Conservation (phyloP, 2,888 invertebrate genomes). For the Branchinecta sandiegonensis region DNA sequence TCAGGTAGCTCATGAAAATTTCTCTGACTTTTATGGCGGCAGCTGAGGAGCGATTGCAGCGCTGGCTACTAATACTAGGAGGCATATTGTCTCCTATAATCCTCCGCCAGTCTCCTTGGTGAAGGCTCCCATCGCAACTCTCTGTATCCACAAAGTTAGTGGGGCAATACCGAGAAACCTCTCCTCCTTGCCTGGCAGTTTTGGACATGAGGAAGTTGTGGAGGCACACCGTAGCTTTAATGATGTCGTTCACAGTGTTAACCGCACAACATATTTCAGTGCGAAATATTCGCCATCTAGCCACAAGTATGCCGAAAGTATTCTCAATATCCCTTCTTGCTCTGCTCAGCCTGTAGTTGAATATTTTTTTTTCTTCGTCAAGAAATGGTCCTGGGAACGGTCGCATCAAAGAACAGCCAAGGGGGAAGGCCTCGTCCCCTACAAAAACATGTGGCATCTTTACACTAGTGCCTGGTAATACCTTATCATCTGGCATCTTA, state of each 20-base stretch:
- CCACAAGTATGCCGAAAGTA: not conserved
- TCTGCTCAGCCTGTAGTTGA: not conserved
- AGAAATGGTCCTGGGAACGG: not conserved
- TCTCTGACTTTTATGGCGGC: not conserved
- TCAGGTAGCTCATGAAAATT: not conserved
- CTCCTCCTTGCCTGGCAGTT: not conserved
- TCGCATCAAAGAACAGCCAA: not conserved
- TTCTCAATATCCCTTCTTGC: not conserved
- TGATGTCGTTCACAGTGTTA: constrained; percentile 8
- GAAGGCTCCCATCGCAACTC: not conserved
- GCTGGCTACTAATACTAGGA: not conserved
- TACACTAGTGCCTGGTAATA: not conserved
- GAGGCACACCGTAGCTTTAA: constrained; percentile 1
- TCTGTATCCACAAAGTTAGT: not conserved
- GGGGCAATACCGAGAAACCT: not conserved
- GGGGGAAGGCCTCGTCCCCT: constrained; percentile 4
- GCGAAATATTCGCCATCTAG: constrained; percentile 1
- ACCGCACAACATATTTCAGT: not conserved
- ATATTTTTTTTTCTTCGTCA: not conserved
- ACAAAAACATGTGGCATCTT: constrained; percentile 11
- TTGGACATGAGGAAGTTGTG: not conserved
- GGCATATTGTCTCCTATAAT: not conserved
- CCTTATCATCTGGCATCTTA: not conserved
- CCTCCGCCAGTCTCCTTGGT: not conserved
- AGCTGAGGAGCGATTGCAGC: not conserved